These are phyloP conservation scores for Limnephilus marmoratus DNA, from an alignment of 2,888 invertebrate species.

Conservation along the genomic window DNA sequence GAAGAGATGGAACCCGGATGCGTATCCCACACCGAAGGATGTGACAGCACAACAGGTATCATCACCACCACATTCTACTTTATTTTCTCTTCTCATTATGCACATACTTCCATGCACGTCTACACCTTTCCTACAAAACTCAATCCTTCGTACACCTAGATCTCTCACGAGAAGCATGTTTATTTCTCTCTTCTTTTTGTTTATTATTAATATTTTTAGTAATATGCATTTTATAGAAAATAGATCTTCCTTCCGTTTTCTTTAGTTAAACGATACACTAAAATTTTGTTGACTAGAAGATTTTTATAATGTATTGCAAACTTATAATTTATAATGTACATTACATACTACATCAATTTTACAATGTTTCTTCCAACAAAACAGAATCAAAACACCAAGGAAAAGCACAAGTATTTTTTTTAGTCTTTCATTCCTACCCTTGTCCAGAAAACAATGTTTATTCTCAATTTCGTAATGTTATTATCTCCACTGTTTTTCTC, in stretches of 20 bases:
- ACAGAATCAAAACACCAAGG: not conserved
- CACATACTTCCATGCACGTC: slow-evolving; percentile 36
- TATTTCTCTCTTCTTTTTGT: not conserved
- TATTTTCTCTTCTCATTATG: slow-evolving; percentile 31
- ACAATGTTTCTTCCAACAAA: not conserved
- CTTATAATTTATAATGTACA: not conserved
- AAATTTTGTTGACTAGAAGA: not conserved
- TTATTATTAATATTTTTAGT: slow-evolving; percentile 4
- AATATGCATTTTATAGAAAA: not conserved
- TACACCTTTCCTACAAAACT: slow-evolving; percentile 3
- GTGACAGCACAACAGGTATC: slow-evolving; percentile 92
- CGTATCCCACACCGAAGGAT: slow-evolving; percentile 94
- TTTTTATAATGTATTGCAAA: not conserved
- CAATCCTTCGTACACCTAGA: slow-evolving; percentile 10
- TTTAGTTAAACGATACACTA: not conserved
- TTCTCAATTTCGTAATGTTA: not conserved
- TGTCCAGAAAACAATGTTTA: not conserved
- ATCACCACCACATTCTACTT: slow-evolving; percentile 65
- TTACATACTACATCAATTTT: not conserved
- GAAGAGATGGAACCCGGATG: slow-evolving; percentile 93
- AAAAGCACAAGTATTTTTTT: not conserved
- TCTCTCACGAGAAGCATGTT: slow-evolving; percentile 24
- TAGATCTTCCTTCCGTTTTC: not conserved
- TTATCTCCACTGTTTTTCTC: not conserved
- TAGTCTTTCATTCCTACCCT: not conserved